Evolutionary conservation across 2,888 invertebrate genomes (phyloP).

Genomic region (Entomobrya multifasciata): DNA sequence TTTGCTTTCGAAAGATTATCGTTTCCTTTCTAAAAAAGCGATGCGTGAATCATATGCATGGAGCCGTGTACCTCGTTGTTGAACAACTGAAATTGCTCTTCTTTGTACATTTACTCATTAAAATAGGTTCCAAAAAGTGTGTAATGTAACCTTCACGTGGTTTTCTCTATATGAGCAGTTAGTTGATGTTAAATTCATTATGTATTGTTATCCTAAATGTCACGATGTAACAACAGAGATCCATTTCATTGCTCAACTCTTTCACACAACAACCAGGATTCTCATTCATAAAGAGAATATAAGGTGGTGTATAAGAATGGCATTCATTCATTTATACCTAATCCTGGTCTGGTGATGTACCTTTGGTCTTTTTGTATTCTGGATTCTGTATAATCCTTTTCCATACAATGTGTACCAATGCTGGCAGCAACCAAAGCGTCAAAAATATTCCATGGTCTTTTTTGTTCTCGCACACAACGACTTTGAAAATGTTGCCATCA

Average conservation of each 20-base stretch:
- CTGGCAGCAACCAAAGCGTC: too few species aligned
- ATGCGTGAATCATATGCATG: neutral
- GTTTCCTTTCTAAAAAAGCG: slow-evolving; percentile 12
- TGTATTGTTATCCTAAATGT: slow-evolving; percentile 42
- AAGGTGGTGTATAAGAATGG: too few species aligned
- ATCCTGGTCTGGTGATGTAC: too few species aligned
- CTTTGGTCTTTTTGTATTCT: too few species aligned
- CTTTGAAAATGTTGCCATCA: slow-evolving; percentile 26
- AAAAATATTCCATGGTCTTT: neutral
- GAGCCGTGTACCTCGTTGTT: neutral
- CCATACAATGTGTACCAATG: too few species aligned
- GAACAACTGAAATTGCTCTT: too few species aligned
- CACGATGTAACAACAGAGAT: slow-evolving; percentile 40
- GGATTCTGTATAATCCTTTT: too few species aligned
- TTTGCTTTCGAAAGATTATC: slow-evolving; percentile 38
- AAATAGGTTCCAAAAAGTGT: too few species aligned
- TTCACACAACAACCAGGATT: too few species aligned
- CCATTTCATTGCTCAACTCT: slow-evolving; percentile 16
- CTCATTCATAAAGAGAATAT: too few species aligned
- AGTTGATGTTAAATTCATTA: neutral
- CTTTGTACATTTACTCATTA: too few species aligned
- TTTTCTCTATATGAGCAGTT: neutral
- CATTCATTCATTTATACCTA: too few species aligned
- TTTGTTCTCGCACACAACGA: slow-evolving; percentile 13
- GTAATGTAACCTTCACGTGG: neutral